Base-by-base conservation (phyloP, 2,797 vertebrate genomes). In the Enteromius argenteus region DNA sequence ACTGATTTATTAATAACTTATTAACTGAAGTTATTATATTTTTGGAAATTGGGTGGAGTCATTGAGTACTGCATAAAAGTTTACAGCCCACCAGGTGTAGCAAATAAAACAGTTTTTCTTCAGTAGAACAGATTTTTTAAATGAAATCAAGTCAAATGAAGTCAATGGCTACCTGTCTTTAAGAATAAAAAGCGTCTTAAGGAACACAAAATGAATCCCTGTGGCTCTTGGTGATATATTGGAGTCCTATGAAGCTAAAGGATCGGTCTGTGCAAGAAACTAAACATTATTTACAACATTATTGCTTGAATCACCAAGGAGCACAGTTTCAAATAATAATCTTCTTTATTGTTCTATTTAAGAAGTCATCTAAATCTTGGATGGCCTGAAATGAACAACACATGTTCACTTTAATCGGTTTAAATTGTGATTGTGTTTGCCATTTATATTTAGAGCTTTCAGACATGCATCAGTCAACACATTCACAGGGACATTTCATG, bases 361-460 rank as follows among this genome's bases (percentile, higher is more conserved):
- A 60, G 5, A 62, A 62, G 27, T 15, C 27, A 15, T 4, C 60
- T 15, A 30, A 27, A 62, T 62, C 13, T 17, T 27, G 58, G 13
- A 62, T 32, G 60, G 5, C 14, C 23, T 32, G 60, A 32, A 27
- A 62, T 62, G 27, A 7, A 30, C 60, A 62, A 27, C 13, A 30
- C 13, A 1, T 60, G 23, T 14, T 27, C 4, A 2, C 13, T 62
- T 30, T 74, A 0, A 32, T 35, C 53, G 1, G 64, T 80, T 80
- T 27, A 46, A 81, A 72, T 21, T 72, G 68, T 81, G 79, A 58
- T 72, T 72, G 67, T 71, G 67, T 69, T 58, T 17, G 42, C 17
- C 23, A 30, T 53, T 30, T 80, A 32, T 15, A 32, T 32, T 15
- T 21, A 42, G 39, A 15, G 21, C 23, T 79, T 49, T 37, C 30